Percentiles rank a stretch among this genome's conserved stretches.
These are phyloP conservation scores for Proales similis DNA, from an alignment of 1,140 invertebrate genomes.

Conservation along the genomic window DNA sequence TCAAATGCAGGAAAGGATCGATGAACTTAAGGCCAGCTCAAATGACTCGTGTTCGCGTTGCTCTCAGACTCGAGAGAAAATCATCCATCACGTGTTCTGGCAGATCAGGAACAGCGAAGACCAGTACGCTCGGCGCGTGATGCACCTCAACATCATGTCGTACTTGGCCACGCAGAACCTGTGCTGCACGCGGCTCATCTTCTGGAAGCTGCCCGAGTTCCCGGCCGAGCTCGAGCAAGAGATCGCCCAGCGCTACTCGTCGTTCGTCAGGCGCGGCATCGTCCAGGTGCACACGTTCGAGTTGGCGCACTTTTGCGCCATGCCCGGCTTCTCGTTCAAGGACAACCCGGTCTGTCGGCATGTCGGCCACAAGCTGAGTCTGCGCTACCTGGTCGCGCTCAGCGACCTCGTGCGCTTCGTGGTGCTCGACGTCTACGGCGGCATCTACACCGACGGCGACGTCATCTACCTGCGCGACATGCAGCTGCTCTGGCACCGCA, in stretches of 20 bases:
- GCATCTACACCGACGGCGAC: conserved; percentile 21
- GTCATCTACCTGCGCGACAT: conserved; percentile 10
- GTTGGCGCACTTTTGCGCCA: not conserved
- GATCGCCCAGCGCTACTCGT: not conserved
- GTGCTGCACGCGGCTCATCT: conserved; percentile 10
- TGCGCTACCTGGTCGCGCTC: not conserved
- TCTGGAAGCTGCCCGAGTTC: conserved; percentile 10
- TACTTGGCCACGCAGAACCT: conserved; percentile 12
- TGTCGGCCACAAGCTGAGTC: not conserved
- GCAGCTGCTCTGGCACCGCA: not conserved
- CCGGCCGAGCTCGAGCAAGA: not conserved
- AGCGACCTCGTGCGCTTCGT: conserved; percentile 20
- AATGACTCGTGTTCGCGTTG: too few species aligned
- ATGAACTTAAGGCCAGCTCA: too few species aligned
- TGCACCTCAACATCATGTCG: conserved; percentile 8
- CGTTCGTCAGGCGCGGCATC: not conserved
- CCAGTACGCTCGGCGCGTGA: not conserved
- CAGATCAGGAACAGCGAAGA: not conserved
- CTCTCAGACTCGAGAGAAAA: too few species aligned
- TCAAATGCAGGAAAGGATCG: too few species aligned
- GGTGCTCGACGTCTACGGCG: conserved; percentile 1
- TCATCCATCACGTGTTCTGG: conserved; percentile 16
- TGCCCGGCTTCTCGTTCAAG: not conserved
- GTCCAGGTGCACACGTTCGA: not conserved
- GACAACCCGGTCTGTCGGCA: not conserved